Base-by-base conservation (phyloP, 2,797 vertebrate species). In the Bryconaethiops microstoma region DNA sequence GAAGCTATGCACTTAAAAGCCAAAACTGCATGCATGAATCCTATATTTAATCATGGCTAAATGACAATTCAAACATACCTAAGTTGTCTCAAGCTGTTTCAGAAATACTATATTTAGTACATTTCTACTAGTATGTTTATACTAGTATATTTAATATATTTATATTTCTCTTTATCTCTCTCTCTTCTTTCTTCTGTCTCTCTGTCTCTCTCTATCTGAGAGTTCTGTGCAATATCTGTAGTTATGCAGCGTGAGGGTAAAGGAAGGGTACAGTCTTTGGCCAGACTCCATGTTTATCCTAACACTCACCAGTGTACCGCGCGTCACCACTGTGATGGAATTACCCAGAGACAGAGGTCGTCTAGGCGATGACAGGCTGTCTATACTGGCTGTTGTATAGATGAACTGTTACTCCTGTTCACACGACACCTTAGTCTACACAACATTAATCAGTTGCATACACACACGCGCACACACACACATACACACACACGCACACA, bases 161-260 rank as follows among this genome's bases (percentile, higher is more conserved):
- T 48, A 1, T 48, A 8, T 48, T 12, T 48, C 45, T 48, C 21
- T 48, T 10, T 13, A n/a, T 48, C 42, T 23, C 21, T 48, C 42
- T 13, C 42, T 48, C 42, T 23, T 71, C 67, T 48, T 2, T 48
- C 45, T 48, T 21, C 42, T 52, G 21, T 21, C 59, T 60, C 29
- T 78, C 35, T 57, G 50, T 69, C 52, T 62, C 54, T 39, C 40
- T 62, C 45, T 21, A 2, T 68, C 35, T 35, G 35, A 35, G 35
- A 4, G 35, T n/a, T 77, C 79, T 86, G 79, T 69, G 42, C 73
- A 83, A 80, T 72, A 69, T 86, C 77, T 52, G 23, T 73, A 12
- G 50, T 3, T 73, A 64, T 78, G 35, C 65, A 50, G 57, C 55
- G 25, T 25, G 1, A 59, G 71, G 64, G 67, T 81, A 50, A 82